phyloP scores from a whole-genome alignment of 2,797 vertebrate genomes.

The Siniperca scherzeri region DNA sequence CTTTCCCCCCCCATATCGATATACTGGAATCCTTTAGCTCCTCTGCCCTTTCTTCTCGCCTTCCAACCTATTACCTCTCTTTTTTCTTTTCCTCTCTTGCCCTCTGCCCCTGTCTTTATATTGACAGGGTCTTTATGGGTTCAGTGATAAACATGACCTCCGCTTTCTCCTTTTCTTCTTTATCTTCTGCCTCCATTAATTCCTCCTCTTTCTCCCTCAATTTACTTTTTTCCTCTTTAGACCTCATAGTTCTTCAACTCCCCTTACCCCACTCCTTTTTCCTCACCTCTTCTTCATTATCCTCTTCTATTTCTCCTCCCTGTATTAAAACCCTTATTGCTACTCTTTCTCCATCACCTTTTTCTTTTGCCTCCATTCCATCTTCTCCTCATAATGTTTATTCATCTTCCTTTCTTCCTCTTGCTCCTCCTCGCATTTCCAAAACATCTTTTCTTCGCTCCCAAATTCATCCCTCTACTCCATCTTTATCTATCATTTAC shows the following conservation, averaged over 20 bases:
- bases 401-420: neutral
- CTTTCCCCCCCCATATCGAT: slow-evolving; percentile 39
- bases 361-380: neutral
- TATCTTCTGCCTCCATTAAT: slow-evolving; percentile 7
- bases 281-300: neutral
- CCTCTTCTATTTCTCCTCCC: neutral
- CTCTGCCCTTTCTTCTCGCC: slow-evolving; percentile 28
- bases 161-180: slow-evolving; percentile 5
- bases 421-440: neutral
- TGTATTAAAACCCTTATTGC: neutral
- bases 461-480: neutral
- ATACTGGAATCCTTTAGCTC: slow-evolving; percentile 50
- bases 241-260: slow-evolving; percentile 15
- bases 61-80: neutral
- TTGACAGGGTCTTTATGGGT: slow-evolving; percentile 49
- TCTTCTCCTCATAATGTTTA: neutral
- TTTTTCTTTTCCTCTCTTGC: neutral
- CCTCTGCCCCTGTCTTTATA: slow-evolving; percentile 14
- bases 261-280: neutral
- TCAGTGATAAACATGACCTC: slow-evolving; percentile 40
- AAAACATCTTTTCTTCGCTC: neutral
- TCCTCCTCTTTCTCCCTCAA: slow-evolving; percentile 1
- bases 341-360: neutral
- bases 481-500: neutral
- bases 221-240: neutral